Evolutionary conservation across 2,888 invertebrate species (phyloP), one percentile per base, ranked within the genome.

Genomic region (Odontocerum albicorne): DNA sequence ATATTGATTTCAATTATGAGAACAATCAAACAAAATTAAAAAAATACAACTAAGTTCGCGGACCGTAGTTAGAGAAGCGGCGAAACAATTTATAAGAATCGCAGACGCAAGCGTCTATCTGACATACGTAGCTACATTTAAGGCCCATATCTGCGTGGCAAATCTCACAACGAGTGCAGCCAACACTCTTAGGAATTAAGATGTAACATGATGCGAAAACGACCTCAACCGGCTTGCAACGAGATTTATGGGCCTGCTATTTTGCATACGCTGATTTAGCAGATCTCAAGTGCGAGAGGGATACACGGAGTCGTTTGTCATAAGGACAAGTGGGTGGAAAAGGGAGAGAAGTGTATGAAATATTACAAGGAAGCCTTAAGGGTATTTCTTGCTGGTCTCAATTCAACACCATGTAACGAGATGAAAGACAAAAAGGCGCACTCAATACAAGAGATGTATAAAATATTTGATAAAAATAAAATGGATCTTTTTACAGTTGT

Each of bases 181-280:
- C 60, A 59, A 55, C 56, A 55, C 55, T 74, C 73, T 73, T 73
- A 75, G 75, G 78, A 78, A 78, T 78, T 78, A 78, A 78, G 78
- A 78, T 78, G 78, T 78, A 78, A 78, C 78, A 78, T 77, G 78
- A 78, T 78, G 78, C 78, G 77, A 76, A 77, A 78, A 78, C 78
- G 78, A 77, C 77, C 77, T 55, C 51, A 55, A 50, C 75, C 77
- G 76, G 58, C 55, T 53, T 75, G 72, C 77, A 68, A 71, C 72
- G 73, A 77, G 78, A 78, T 78, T 78, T 78, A 78, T 78, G 76
- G 73, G 77, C 74, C 73, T 75, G 75, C 77, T 77, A 77, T 77
- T 78, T 78, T 78, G 77, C 77, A 77, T 77, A 77, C 77, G 78
- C 78, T 78, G 78, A 78, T 78, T 78, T 78, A 78, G 77, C 77